phyloP scores from a whole-genome alignment of 2,797 vertebrate genomes.

The Neopelma chrysocephalum region DNA sequence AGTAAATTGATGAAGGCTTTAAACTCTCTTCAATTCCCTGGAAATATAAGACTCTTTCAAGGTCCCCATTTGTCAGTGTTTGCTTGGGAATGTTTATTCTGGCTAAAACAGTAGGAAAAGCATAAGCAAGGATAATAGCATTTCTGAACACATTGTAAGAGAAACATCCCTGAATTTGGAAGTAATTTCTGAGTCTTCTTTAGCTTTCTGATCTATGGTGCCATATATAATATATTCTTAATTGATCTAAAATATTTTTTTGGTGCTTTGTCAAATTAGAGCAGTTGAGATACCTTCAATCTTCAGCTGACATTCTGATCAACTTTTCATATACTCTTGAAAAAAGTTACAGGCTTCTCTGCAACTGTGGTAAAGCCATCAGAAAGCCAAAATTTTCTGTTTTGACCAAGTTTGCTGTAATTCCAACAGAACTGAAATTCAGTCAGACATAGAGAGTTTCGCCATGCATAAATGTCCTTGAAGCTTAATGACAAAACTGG shows the following conservation, averaged over 20 bases:
- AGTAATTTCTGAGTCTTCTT: neutral
- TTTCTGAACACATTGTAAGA: neutral
- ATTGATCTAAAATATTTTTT: neutral
- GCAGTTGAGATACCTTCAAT: neutral
- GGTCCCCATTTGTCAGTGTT: neutral
- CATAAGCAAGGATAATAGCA: neutral
- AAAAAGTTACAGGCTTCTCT: neutral
- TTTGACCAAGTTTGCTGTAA: neutral
- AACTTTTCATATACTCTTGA: neutral
- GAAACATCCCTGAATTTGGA: neutral
- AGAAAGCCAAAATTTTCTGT: neutral
- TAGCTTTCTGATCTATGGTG: neutral
- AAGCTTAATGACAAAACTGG: constrained; percentile 8
- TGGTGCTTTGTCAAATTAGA: neutral
- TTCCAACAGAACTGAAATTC: neutral
- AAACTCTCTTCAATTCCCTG: neutral
- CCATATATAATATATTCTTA: neutral
- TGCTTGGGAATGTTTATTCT: neutral
- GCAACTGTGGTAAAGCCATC: neutral
- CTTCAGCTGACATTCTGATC: neutral
- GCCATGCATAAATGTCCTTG: neutral
- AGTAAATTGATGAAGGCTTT: neutral
- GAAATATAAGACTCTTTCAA: neutral
- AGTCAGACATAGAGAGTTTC: neutral
- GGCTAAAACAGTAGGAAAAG: neutral